A percentile compares a stretch with the other conserved stretches of the same genome.
Conservation (phyloP, 2,797 vertebrate species). For the Fringilla coelebs region DNA sequence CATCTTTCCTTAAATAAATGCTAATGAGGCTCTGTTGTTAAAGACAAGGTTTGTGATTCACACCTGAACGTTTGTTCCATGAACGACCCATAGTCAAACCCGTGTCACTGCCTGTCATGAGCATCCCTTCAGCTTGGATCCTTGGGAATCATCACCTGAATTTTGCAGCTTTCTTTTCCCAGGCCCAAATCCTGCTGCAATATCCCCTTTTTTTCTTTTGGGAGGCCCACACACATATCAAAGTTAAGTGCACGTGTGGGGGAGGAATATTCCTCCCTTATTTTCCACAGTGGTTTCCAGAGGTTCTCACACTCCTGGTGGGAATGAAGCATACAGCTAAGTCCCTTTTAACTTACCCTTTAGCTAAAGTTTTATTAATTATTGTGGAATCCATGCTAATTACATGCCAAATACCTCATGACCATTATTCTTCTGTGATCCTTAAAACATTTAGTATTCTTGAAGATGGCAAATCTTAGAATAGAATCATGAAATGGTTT, state of each 20-base stretch:
- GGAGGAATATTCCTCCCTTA: conserved; percentile 28
- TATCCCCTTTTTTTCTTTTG: neutral
- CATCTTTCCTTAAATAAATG: neutral
- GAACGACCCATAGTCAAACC: neutral
- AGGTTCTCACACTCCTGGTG: neutral
- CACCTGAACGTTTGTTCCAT: neutral
- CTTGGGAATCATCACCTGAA: neutral
- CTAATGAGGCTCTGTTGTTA: neutral
- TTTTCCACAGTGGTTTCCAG: conserved; percentile 9
- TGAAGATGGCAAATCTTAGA: neutral
- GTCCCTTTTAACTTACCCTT: neutral
- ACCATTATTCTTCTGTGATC: neutral
- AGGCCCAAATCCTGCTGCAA: neutral
- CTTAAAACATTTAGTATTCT: neutral
- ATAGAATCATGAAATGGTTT: neutral
- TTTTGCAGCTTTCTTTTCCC: neutral
- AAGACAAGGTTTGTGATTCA: neutral
- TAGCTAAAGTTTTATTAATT: neutral
- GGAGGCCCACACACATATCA: neutral
- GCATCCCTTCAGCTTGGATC: neutral
- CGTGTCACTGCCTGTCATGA: neutral
- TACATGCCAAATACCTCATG: neutral
- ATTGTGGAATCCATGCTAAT: neutral
- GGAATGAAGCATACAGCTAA: neutral
- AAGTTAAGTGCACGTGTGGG: neutral